Conservation (phyloP, 2,888 invertebrate genomes). For the Tetrapedia diversipes region DNA sequence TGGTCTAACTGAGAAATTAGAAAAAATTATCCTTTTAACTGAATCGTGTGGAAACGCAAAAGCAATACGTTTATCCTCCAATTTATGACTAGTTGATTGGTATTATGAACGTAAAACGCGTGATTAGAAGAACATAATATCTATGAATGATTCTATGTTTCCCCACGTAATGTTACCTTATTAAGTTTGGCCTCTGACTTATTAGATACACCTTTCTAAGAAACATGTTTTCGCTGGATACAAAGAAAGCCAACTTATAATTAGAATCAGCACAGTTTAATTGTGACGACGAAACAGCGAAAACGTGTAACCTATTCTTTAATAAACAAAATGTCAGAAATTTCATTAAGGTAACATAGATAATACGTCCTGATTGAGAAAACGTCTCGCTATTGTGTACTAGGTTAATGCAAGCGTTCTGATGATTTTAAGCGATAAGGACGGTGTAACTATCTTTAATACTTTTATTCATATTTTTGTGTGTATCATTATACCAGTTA, state of each 20-base stretch:
- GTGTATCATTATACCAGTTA: too few species aligned
- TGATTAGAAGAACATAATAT: neutral
- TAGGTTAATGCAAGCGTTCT: too few species aligned
- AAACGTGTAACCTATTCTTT: neutral
- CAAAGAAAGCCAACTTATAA: neutral
- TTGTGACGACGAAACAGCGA: neutral
- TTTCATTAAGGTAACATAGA: neutral
- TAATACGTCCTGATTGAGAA: too few species aligned
- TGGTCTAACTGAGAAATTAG: too few species aligned
- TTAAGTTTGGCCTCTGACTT: too few species aligned
- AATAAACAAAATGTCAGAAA: neutral
- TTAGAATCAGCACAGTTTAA: neutral
- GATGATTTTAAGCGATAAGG: neutral
- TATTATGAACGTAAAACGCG: neutral
- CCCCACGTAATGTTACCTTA: slow-evolving; percentile 14
- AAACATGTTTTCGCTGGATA: neutral
- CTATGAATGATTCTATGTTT: slow-evolving; percentile 3
- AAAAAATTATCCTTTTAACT: too few species aligned
- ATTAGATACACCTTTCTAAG: too few species aligned
- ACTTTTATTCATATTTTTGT: too few species aligned
- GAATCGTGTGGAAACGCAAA: too few species aligned
- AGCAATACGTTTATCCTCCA: neutral
- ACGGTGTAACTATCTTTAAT: too few species aligned
- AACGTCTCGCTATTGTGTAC: too few species aligned
- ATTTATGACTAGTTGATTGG: neutral